Evolutionary conservation across 2,888 invertebrate species (phyloP), one percentile per base, ranked within the genome.

Genomic region (Diadegma fenestrale): DNA sequence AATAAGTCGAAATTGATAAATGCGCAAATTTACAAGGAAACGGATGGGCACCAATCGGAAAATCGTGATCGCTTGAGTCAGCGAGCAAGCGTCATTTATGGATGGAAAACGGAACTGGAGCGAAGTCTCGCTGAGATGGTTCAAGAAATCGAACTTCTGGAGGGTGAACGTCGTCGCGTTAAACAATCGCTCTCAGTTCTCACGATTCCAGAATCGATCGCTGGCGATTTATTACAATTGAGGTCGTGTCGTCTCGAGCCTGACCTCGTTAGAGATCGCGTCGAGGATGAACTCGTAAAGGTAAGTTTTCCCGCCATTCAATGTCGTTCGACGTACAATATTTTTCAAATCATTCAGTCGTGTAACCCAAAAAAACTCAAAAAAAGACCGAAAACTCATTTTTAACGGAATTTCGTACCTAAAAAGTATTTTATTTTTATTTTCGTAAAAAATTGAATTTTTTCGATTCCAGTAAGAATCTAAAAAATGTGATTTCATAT

Each of bases 61-160:
- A 97, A 96, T 84, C 96, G 96, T 0, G 95, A 96, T 86, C 94
- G 96, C 80, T 90, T 97, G 22, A 95, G 95, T 76, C 95, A 95
- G 87, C 95, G 97, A 72, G 95, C 96, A 7, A 95, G 95, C 89
- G 96, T 97, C 85, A 95, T 97, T 77, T 96, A 96, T 89, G 95
- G 96, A 88, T 97, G 97, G 97, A 97, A 97, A 94, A 95, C 95
- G 22, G 97, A 97, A 90, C 94, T 97, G 30, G 97, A 97, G 91
- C 95, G 95, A 80, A 95, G 96, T 12, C 96, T 97, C 86, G 95
- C 95, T 84, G 95, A 96, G 0, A 96, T 97, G 87, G 95, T 96
- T 0, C 96, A 96, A 87, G 97, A 97, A 94, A 96, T 97, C 6
- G 95, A 95, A 84, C 92, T 95, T 33, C 94, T 97, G 85, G 97